Evolutionary conservation across 1,140 invertebrate species (phyloP).

Genomic region (Heliothis virescens): DNA sequence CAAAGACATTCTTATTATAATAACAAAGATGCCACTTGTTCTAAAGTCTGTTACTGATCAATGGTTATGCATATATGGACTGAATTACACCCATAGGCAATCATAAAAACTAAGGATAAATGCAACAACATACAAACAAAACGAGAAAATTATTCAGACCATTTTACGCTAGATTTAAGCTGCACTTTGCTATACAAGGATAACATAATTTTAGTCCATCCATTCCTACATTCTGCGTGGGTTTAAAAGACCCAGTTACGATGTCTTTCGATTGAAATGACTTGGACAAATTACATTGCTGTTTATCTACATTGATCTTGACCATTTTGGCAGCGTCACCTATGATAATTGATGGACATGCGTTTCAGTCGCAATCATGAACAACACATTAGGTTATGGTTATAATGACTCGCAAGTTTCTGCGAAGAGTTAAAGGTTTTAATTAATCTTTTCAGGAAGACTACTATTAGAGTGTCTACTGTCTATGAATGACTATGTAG

Average conservation of each 20-base stretch:
- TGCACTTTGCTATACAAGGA: constrained; percentile 1
- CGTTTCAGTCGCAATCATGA: constrained; percentile 19
- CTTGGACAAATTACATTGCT: constrained; percentile 16
- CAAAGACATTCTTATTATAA: too few relatives aligned
- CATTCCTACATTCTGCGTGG: background rate
- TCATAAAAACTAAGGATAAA: too few relatives aligned
- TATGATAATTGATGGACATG: constrained; percentile 18
- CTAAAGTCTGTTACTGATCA: too few relatives aligned
- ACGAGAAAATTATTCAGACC: too few relatives aligned
- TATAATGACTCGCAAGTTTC: constrained; percentile 12
- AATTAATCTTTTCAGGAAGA: constrained; percentile 4
- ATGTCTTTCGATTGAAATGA: background rate
- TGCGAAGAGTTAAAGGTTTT: background rate
- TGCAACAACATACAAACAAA: too few relatives aligned
- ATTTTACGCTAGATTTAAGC: background rate
- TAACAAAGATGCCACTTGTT: too few relatives aligned
- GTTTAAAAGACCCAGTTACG: background rate
- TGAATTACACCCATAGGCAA: too few relatives aligned
- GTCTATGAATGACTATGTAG: background rate
- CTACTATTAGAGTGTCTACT: background rate
- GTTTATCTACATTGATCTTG: constrained; percentile 17
- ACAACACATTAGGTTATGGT: constrained; percentile 10
- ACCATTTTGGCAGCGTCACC: constrained; percentile 28
- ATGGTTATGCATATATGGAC: too few relatives aligned
- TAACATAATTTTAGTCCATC: background rate